phyloP scores from a whole-genome alignment of 2,113 vertebrate genomes.

The Spea bombifrons region DNA sequence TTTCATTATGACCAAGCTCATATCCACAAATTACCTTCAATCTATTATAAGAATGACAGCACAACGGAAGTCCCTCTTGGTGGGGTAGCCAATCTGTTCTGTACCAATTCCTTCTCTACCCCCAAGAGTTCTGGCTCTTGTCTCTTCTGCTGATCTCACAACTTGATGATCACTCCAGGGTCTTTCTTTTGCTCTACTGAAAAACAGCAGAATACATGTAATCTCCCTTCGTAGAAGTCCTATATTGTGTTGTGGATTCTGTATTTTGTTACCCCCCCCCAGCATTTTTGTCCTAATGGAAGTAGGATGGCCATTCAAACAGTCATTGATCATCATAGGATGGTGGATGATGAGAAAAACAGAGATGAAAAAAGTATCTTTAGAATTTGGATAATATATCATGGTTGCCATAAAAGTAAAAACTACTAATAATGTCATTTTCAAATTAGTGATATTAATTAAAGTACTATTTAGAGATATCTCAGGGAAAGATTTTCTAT shows the following conservation, averaged over 20 bases:
- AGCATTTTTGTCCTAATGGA: slow-evolving; percentile 12
- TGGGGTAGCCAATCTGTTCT: not conserved
- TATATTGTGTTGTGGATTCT: not conserved
- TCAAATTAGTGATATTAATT: no score
- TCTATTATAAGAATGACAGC: slow-evolving; percentile 15
- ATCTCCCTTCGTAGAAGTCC: not conserved
- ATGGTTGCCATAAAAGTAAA: no score
- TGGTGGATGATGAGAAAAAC: not conserved
- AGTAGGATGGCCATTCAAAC: not conserved
- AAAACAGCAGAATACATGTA: not conserved
- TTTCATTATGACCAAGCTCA: slow-evolving; percentile 9
- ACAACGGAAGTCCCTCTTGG: not conserved
- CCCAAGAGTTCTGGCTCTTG: slow-evolving; percentile 1
- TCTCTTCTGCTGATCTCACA: slow-evolving; percentile 8
- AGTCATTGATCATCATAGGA: not conserved
- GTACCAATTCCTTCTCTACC: not conserved
- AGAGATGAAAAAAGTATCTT: no score
- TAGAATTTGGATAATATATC: no score
- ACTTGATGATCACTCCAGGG: slow-evolving; percentile 6
- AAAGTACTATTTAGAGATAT: no score
- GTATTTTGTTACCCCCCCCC: not conserved
- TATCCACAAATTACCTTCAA: slow-evolving; percentile 10
- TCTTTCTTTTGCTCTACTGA: not conserved
- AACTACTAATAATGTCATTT: no score
- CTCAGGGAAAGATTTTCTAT: no score